Evolutionary conservation across 2,888 invertebrate species (phyloP).

Genomic region (Volucella inflata): DNA sequence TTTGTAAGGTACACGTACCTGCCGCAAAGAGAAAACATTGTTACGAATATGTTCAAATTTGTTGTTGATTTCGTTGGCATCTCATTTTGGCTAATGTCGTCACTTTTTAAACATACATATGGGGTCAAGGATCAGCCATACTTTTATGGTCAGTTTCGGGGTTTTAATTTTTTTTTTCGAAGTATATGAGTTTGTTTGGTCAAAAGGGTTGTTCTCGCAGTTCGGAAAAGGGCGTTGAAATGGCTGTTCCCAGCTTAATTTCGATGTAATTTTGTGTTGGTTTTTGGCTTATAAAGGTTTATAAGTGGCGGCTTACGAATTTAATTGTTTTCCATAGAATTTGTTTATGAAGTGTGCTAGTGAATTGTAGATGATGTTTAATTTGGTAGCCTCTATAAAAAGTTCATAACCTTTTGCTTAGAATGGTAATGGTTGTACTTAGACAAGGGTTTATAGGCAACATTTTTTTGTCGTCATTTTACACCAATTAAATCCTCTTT

Average conservation of each 20-base stretch:
- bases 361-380: conserved; percentile 6
- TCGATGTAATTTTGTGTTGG: conserved; percentile 51
- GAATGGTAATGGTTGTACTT: too few species aligned
- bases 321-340: conserved; percentile 43
- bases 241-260: conserved; percentile 52
- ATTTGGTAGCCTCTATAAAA: background rate
- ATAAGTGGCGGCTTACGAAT: conserved; percentile 2
- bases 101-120: conserved; percentile 32
- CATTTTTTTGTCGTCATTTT: too few species aligned
- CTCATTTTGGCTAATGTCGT: conserved; percentile 34
- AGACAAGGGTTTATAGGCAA: too few species aligned
- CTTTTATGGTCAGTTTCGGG: conserved; percentile 56
- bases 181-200: conserved; percentile 57
- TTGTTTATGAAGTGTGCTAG: conserved; percentile 59
- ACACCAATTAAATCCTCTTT: too few species aligned
- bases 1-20: conserved; percentile 30
- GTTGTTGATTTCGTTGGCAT: conserved; percentile 22
- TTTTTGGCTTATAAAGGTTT: conserved; percentile 25
- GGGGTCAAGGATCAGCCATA: conserved; percentile 62
- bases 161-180: conserved; percentile 1
- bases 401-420: too few species aligned
- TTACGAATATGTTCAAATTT: conserved; percentile 6
- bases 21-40: conserved; percentile 11
- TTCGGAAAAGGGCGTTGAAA: conserved; percentile 49
- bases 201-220: conserved; percentile 60